Evolutionary conservation across 2,113 vertebrate genomes (phyloP).

Genomic region (Rhipidura dahli): DNA sequence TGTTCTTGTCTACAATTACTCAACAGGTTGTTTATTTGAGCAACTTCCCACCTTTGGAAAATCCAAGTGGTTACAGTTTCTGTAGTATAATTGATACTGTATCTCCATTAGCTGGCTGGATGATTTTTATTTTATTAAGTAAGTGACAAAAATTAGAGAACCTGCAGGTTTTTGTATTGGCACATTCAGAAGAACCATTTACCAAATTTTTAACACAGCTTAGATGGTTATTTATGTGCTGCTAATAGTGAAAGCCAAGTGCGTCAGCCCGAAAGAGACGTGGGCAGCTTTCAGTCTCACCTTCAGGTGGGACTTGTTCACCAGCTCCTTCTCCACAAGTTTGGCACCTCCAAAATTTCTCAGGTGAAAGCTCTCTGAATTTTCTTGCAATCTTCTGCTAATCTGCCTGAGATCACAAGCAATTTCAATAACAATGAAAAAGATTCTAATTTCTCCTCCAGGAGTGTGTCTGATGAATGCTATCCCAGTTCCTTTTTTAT

Average conservation of each 20-base stretch:
- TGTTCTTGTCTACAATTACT: neutral
- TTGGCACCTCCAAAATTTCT: neutral
- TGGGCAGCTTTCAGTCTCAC: neutral
- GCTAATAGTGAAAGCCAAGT: neutral
- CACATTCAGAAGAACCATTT: neutral
- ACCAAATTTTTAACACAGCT: neutral
- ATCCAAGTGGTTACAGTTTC: neutral
- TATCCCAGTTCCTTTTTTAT: slow-evolving; percentile 1
- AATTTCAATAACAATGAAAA: slow-evolving; percentile 61
- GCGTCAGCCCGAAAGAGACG: neutral
- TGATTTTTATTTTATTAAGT: neutral
- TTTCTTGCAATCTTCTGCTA: slow-evolving; percentile 12
- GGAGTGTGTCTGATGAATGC: neutral
- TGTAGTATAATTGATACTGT: neutral
- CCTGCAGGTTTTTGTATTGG: neutral
- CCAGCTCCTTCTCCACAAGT: neutral
- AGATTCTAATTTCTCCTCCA: slow-evolving; percentile 17
- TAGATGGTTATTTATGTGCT: neutral
- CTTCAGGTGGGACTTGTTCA: neutral
- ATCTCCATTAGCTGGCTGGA: neutral
- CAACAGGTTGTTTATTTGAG: neutral
- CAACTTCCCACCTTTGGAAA: neutral
- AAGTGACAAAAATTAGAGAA: neutral
- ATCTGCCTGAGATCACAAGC: slow-evolving; percentile 49
- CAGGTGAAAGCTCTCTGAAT: slow-evolving; percentile 14